phyloP scores from a whole-genome alignment of 2,888 invertebrate species.

The Coenonympha glycerion region DNA sequence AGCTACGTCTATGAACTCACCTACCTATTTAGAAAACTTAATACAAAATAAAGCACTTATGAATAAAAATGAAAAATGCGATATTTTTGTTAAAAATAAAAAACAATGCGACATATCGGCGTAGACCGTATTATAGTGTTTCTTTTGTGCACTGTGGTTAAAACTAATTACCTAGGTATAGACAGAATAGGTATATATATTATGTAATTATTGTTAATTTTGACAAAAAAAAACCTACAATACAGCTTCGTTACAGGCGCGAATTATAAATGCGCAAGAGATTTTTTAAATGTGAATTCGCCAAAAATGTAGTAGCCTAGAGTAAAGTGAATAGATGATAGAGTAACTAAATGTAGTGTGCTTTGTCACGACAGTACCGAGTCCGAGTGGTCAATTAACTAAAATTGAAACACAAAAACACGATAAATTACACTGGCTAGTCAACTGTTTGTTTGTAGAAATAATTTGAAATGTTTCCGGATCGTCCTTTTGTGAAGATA shows the following conservation, averaged over 20 bases:
- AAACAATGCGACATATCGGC: conserved; percentile 47
- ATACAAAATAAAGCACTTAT: conserved; percentile 1
- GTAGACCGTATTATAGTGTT: conserved; percentile 28
- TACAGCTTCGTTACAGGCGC: conserved; percentile 19
- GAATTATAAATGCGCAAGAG: too few species aligned
- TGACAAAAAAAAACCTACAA: conserved; percentile 12
- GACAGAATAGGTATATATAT: too few species aligned
- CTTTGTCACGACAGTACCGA: conserved; percentile 43
- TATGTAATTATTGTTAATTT: not conserved
- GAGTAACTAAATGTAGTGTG: conserved; percentile 48
- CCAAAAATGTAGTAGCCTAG: conserved; percentile 46
- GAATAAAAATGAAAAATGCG: conserved; percentile 36
- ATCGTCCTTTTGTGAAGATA: not conserved
- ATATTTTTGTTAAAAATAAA: conserved; percentile 49
- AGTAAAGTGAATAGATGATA: conserved; percentile 42
- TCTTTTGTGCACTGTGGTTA: conserved; percentile 25
- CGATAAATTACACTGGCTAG: conserved; percentile 21
- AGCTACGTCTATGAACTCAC: conserved; percentile 2
- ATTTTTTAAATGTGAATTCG: conserved; percentile 40
- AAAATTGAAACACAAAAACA: conserved; percentile 40
- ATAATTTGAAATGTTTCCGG: conserved; percentile 1
- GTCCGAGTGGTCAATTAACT: conserved; percentile 58
- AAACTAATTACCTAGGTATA: too few species aligned
- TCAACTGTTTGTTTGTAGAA: conserved; percentile 27
- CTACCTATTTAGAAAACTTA: not conserved